Percentiles rank a stretch among this genome's conserved stretches.
phyloP scores from a whole-genome alignment of 2,797 vertebrate species.

The Toxotes lorentzi region DNA sequence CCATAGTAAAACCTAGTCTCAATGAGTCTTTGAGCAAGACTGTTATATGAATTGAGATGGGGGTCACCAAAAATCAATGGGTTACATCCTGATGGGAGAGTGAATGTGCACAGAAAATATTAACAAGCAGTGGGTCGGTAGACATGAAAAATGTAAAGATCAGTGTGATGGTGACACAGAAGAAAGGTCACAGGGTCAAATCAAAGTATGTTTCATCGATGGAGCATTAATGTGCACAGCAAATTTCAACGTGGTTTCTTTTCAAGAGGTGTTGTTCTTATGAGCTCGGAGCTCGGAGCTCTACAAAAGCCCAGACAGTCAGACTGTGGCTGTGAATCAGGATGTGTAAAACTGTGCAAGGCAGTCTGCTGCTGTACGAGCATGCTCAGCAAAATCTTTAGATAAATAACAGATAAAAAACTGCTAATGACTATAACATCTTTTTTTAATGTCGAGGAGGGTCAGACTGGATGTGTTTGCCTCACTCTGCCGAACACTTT shows the following conservation, averaged over 20 bases:
- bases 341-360: not conserved
- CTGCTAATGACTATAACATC: not conserved
- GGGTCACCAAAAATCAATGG: constrained; percentile 48
- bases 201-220: not conserved
- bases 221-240: not conserved
- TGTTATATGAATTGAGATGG: constrained; percentile 21
- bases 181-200: constrained; percentile 5
- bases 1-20: not conserved
- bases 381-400: not conserved
- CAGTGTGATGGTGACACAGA: not conserved
- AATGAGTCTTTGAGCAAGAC: constrained; percentile 22
- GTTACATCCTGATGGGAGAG: constrained; percentile 20
- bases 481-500: constrained; percentile 5
- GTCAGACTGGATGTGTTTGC: constrained; percentile 3
- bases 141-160: constrained; percentile 23
- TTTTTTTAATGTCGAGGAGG: not conserved
- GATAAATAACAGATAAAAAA: not conserved
- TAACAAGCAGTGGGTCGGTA: constrained; percentile 26
- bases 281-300: too few species aligned
- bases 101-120: constrained; percentile 25
- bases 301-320: not conserved
- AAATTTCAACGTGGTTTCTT: not conserved
- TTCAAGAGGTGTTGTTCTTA: too few species aligned
- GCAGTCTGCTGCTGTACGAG: not conserved
- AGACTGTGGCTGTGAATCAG: not conserved